Evolutionary conservation across 2,797 vertebrate species (phyloP), one percentile per base, ranked within the genome.

Genomic region (Anguilla obscura): DNA sequence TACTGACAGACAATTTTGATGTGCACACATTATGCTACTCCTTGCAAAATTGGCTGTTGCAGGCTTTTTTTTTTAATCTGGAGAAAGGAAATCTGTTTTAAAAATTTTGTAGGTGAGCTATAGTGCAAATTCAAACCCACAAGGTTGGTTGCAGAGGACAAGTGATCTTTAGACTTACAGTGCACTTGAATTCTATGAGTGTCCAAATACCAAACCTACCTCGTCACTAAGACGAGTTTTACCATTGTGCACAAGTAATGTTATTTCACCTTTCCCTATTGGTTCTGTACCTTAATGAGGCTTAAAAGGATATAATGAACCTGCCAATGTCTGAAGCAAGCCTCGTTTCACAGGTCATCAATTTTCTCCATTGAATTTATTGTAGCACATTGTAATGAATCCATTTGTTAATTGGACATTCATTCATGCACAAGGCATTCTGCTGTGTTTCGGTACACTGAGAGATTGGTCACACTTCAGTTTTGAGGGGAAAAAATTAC

Each of bases 291-390:
- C 40, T 40, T n/a, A 54, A 63, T 86, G 63, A 86, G 40, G 33
- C 54, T 66, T 86, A 24, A 14, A 86, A 66, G 24, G 33, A 33
- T 63, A 63, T 69, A 66, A 86, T 86, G 56, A 86, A 33, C 8
- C 33, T 86, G 85, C 36, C 85, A 86, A 69, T 63, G 45, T 86
- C 18, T 86, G 33, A 66, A 69, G 30, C 36, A 66, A n/a, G 56
- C 60, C 18, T 40, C 33, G 33, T n/a, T 18, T n/a, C 58, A 66
- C 36, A 45, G 85, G 60, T 71, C 36, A 86, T 45, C 66, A 9
- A 58, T 69, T 45, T 69, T 86, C 71, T 76, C 10, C 33, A 50
- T 52, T 86, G 24, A 40, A 74, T 86, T 86, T 86, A 45, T 9
- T 50, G 60, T 30, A 71, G 36, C 85, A 69, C 16, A 86, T 71